These are phyloP conservation scores for Schlechtendalia chinensis DNA, from an alignment of 1,140 invertebrate species.

Conservation along the genomic window DNA sequence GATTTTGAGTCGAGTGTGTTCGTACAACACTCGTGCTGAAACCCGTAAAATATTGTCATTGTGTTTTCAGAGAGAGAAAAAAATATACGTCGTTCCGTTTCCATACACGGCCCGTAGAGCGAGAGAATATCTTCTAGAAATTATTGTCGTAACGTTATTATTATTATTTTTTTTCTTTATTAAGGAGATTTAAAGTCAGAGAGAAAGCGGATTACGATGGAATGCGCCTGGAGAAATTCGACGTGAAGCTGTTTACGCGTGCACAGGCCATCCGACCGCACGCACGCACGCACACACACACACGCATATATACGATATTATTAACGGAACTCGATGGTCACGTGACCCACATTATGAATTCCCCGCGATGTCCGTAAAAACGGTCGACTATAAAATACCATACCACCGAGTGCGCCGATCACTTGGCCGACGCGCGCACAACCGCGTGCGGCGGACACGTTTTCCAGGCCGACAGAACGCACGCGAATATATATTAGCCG, in stretches of 20 bases:
- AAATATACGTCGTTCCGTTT: no score
- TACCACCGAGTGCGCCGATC: not conserved
- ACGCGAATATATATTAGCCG: no score
- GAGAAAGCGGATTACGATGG: conserved; percentile 44
- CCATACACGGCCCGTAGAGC: no score
- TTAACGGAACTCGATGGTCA: conserved; percentile 46
- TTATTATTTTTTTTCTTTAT: conserved; percentile 1
- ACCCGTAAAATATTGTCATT: no score
- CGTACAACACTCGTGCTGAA: no score
- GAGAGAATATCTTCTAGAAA: not conserved
- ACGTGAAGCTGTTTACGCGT: conserved; percentile 32
- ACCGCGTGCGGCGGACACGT: not conserved
- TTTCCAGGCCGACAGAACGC: not conserved
- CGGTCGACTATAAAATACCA: conserved; percentile 26
- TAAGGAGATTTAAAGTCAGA: conserved; percentile 16
- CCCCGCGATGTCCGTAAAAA: conserved; percentile 39
- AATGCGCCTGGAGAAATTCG: conserved; percentile 44
- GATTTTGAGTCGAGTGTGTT: no score
- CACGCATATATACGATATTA: conserved; percentile 43
- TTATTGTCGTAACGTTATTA: not conserved
- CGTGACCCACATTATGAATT: conserved; percentile 37
- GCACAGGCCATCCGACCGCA: conserved; percentile 1
- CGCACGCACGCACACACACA: no score
- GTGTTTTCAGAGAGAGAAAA: no score
- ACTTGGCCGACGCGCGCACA: not conserved